These are phyloP conservation scores for Encarsia formosa DNA, from an alignment of 2,888 invertebrate species.

Conservation along the genomic window DNA sequence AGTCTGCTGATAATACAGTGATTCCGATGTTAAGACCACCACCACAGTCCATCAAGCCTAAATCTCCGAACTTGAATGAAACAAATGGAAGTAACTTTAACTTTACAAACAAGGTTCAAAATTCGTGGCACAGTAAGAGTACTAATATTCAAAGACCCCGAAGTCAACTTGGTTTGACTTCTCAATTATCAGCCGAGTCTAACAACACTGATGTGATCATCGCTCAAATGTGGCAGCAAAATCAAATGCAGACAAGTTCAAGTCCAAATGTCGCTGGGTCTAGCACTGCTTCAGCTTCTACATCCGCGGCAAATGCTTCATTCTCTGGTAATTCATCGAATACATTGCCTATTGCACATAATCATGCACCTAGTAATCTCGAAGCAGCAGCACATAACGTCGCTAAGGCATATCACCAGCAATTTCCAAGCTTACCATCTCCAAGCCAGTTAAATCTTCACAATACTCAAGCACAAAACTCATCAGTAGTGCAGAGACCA, in stretches of 20 bases:
- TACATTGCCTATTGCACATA: slow-evolving; percentile 31
- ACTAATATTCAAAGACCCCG: slow-evolving; percentile 41
- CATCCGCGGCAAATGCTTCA: too few relatives aligned
- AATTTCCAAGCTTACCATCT: slow-evolving; percentile 25
- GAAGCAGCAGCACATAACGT: slow-evolving; percentile 30
- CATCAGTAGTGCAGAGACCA: slow-evolving; percentile 23
- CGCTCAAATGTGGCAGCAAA: slow-evolving; percentile 45
- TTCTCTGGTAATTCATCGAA: slow-evolving; percentile 13
- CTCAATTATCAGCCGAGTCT: slow-evolving; percentile 29
- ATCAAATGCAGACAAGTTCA: slow-evolving; percentile 32
- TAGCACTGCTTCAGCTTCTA: background rate
- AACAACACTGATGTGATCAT: slow-evolving; percentile 41
- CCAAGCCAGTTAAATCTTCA: slow-evolving; percentile 3
- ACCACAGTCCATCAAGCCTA: slow-evolving; percentile 47
- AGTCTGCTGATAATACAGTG: slow-evolving; percentile 33
- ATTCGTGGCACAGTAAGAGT: slow-evolving; percentile 43
- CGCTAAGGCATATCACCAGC: slow-evolving; percentile 25
- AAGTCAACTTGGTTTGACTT: slow-evolving; percentile 31
- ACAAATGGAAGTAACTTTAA: slow-evolving; percentile 10
- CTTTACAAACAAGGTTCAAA: slow-evolving; percentile 48
- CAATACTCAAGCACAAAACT: slow-evolving; percentile 8
- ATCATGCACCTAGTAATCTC: slow-evolving; percentile 34
- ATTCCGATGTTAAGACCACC: slow-evolving; percentile 55
- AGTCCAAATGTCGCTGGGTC: background rate
- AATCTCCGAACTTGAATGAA: slow-evolving; percentile 39